Evolutionary conservation across 2,113 vertebrate genomes (phyloP), one percentile per base, ranked within the genome.

Genomic region (Sinocyclocheilus anshuiensis): DNA sequence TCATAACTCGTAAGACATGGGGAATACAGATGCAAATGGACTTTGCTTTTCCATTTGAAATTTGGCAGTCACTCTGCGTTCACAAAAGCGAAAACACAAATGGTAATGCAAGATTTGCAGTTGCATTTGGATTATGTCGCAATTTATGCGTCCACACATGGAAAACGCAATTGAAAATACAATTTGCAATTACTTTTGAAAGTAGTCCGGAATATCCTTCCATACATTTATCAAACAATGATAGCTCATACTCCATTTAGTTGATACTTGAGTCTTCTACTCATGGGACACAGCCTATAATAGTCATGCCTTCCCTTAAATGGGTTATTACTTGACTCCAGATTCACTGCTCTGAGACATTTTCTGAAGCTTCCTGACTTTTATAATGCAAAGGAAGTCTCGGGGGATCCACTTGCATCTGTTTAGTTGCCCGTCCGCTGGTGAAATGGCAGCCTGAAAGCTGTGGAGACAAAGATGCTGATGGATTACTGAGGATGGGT

Each of bases 391-490:
- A 42, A 39, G 36, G 20, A 74, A 74, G 71, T 22, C 71, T 74
- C 71, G 12, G 39, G 71, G 71, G 71, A 74, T 6, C 36, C 6
- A 0, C 71, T n/a, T 42, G 71, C 71, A 74, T 45, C 71, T 74
- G 33, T 74, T 74, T 12, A 42, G 69, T 42, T 11, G 33, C 33
- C 69, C 22, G 24, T 5, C 29, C 1, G 13, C 45, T 77, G 74
- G 42, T 53, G n/a, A 45, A 71, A 36, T 71, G 67, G 39, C 11
- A 75, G 39, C 6, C 74, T 77, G 42, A 77, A n/a, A 53, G 74
- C 74, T 53, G 45, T 29, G 42, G 42, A 50, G 74, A 77, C 45
- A 53, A 77, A 77, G 48, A 77, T 48, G n/a, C 45, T 76, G 45
- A 76, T 77, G 45, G 13, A 53, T 50, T 50, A 53, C 74, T 53